Evolutionary conservation across 1,140 invertebrate genomes (phyloP), one percentile per base, ranked within the genome.

Genomic region (Cyrtorhinus lividipennis): DNA sequence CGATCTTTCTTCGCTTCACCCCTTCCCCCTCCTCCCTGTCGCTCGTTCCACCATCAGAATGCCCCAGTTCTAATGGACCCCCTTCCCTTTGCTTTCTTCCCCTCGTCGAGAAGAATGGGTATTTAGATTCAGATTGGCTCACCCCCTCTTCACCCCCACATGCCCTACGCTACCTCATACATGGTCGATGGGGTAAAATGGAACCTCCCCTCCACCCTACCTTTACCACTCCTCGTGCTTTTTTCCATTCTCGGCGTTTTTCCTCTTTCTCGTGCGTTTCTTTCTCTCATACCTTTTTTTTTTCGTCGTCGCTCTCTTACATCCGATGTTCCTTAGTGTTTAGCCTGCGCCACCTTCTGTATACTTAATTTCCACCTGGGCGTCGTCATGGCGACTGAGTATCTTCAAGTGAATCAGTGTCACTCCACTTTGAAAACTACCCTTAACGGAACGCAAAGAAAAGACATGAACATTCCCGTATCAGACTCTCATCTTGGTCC

Each of bases 61-160:
- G n/a, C 53, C 53, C 53, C n/a, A 24, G n/a, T 56, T 24, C 23
- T 18, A 56, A 56, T 56, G 53, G 53, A 24, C n/a, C 53, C 53
- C 5, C 53, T 18, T 56, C 23, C 53, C 23, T 24, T 56, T 18
- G 10, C 53, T 18, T 24, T 56, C 53, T 56, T 8, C 23, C 53
- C 23, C 53, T 18, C 53, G 5, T 24, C 23, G n/a, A 56, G 23
- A 24, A 24, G 53, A 24, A 18, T 20, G 53, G 61, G 63, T 60
- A 56, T 65, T 66, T 58, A 62, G 56, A 24, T 46, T 67, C 68
- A 67, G 64, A 64, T 66, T 62, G 65, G 46, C 66, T 62, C 67
- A 64, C 63, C 64, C 64, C 66, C 65, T 59, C 60, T 67, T 24
- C 64, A 62, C 59, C 65, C 63, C 62, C 25, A 15, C 30, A 15